Evolutionary conservation across 1,140 invertebrate species (phyloP), one percentile per base, ranked within the genome.

Genomic region (Oryzaephilus surinamensis): DNA sequence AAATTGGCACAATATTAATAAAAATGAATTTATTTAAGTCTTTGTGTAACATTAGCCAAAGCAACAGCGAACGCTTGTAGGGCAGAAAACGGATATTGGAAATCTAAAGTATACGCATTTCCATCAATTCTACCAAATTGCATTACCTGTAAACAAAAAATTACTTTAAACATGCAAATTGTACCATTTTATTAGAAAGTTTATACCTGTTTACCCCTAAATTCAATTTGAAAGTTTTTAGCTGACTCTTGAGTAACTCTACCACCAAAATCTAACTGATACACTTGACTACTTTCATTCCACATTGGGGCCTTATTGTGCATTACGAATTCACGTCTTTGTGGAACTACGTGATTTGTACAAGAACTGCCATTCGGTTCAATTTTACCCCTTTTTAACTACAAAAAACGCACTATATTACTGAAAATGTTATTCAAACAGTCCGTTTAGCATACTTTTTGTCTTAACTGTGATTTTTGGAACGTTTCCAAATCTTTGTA

Each of bases 211-310:
- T 92, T 94, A 23, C 88, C 90, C 53, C 89, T 77, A 58, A 94
- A 95, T 66, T 99, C 95, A 35, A 99, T 97, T 68, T 99, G 96
- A 62, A 99, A 99, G 68, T 99, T 99, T 65, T 99, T 99, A 1
- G 96, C 96, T 3, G 94, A 97, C 63, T 99, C 96, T 61, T 98
- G 95, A 1, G 95, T 99, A 14, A 99, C 96, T 51, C 96, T 71
- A 8, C 95, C 96, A n/a, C 95, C 95, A 71, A 98, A 99, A 67
- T 99, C 96, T 11, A 99, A 70, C 58, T 99, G 96, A 67, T 99
- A 99, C 4, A 99, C 96, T 65, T 99, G 95, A 59, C 88, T 95
- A 58, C 89, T 88, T 64, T 98, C 96, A 65, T 99, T 99, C 96
- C 96, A 99, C 76, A 99, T 88, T 3, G 96, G 96, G 21, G 94